Base-by-base conservation (phyloP, 2,888 invertebrate species). In the Drosophila atroscutellata region DNA sequence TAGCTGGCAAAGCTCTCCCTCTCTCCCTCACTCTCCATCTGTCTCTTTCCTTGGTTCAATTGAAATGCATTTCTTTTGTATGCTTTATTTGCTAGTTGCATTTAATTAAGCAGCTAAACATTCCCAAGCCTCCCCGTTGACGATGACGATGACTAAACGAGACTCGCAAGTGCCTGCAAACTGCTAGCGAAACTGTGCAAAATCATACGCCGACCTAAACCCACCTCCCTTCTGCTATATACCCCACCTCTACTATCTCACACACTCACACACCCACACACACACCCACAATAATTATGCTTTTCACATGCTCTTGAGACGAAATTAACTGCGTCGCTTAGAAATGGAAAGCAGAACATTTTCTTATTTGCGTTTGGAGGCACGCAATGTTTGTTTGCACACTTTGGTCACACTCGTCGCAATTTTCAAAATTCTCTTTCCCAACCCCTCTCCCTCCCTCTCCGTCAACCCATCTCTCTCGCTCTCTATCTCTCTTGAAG, bases 51-150 rank as follows among this genome's bases (percentile, higher is more conserved):
- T 0, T 60, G 11, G 47, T 39, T 78, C 81, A 74, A 84, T 81
- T 84, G 64, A 84, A 81, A 84, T 81, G 82, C 81, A 81, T 81
- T 77, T 68, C 79, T 70, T 77, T 73, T 55, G 65, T 63, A 26
- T 68, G 56, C 50, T 67, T 70, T 60, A 74, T 74, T 24, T 66
- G 79, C 63, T 30, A 42, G 30, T 72, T 75, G 80, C 80, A 83
- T 83, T 80, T 77, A 83, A 80, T 80, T 83, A 80, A 80, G 77
- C 72, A 57, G 68, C 81, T 81, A 83, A 80, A 70, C 77, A 83
- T 80, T 54, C 66, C 42, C 54, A 65, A 55, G 81, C 55, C 73
- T 72, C 72, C 57, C 61, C 49, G 61, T 42, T 68, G 67, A 83
- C 39, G 59, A 59, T 66, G 71, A 61, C 64, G 58, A 73, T 50